Evolutionary conservation across 2,888 invertebrate genomes (phyloP).

Genomic region (Phortica magna): DNA sequence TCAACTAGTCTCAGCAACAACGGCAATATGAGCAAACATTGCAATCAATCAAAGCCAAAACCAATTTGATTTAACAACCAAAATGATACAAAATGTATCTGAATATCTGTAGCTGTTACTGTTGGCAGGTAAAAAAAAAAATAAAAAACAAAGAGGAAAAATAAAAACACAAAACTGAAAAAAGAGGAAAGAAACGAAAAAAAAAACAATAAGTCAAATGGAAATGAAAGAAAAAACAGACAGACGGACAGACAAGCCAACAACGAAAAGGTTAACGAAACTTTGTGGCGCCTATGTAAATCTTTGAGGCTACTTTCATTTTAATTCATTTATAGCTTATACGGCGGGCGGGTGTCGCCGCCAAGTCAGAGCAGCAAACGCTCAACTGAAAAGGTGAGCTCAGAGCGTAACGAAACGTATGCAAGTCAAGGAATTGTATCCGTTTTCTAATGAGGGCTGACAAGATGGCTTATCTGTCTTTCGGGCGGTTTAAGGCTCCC

Average conservation of each 20-base stretch:
- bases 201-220: slow-evolving; percentile 7
- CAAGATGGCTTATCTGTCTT: background rate
- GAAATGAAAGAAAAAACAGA: slow-evolving; percentile 1
- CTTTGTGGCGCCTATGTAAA: slow-evolving; percentile 61
- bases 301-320: slow-evolving; percentile 57
- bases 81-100: slow-evolving; percentile 14
- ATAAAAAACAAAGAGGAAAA: background rate
- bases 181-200: slow-evolving; percentile 4
- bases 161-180: background rate
- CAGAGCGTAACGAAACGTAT: background rate
- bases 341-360: slow-evolving; percentile 16
- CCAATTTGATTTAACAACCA: slow-evolving; percentile 28
- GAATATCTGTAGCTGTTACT: background rate
- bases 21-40: slow-evolving; percentile 14
- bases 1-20: background rate
- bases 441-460: too few species aligned
- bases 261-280: slow-evolving; percentile 54
- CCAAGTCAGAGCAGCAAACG: background rate
- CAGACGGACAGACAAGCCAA: background rate
- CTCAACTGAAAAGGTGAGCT: background rate
- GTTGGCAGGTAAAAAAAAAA: slow-evolving; percentile 3
- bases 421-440: background rate
- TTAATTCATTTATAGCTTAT: slow-evolving; percentile 38
- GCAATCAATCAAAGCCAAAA: slow-evolving; percentile 35
- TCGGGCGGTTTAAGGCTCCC: background rate